Base-by-base conservation (phyloP, 2,888 invertebrate species). In the Callinectes sapidus region DNA sequence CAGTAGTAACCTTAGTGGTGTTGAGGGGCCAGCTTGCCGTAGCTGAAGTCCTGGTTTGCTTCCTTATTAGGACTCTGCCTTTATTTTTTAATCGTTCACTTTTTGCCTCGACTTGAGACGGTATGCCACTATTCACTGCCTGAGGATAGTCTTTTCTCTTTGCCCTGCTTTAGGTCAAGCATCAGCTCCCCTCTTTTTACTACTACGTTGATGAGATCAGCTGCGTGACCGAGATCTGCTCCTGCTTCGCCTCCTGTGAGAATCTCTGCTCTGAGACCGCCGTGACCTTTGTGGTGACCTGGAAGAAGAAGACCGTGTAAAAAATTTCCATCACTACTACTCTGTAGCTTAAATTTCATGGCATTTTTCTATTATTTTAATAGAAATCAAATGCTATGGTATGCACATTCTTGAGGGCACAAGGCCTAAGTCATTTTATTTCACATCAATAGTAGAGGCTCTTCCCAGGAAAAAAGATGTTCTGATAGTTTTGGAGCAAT, bases 1-100 rank as follows among this genome's bases (percentile, higher is more conserved):
- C 61, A 88, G 61, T 85, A 93, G 87, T 93, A 93, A 93, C 93
- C 93, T 93, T 93, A 86, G 87, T 23, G 55, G 90, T 90, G 85
- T 48, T 39, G 91, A 81, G 32, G 92, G 89, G 91, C 88, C 66
- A 77, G 91, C 32, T 32, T 85, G 89, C 28, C 32, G 91, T 32
- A 42, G 81, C 88, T 81, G 89, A 13, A 23, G 87, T 66, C 39
- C 5, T 87, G 87, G 87, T 66, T 32, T 61, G 35, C 39, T 89
- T 66, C 42, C n/a, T 61, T 39, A n/a, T 71, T 23, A 14, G 14
- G 54, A 28, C n/a, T 87, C 87, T 55, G 32, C 28, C 16, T 85
- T 66, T 91, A n/a, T 91, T 35, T 87, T 61, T 91, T 61, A n/a
- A n/a, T 87, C 39, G 16, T 81, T 81, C 18, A 16, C 32, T 32